Evolutionary conservation across 2,888 invertebrate species (phyloP).

Genomic region (Dryomyza anilis): DNA sequence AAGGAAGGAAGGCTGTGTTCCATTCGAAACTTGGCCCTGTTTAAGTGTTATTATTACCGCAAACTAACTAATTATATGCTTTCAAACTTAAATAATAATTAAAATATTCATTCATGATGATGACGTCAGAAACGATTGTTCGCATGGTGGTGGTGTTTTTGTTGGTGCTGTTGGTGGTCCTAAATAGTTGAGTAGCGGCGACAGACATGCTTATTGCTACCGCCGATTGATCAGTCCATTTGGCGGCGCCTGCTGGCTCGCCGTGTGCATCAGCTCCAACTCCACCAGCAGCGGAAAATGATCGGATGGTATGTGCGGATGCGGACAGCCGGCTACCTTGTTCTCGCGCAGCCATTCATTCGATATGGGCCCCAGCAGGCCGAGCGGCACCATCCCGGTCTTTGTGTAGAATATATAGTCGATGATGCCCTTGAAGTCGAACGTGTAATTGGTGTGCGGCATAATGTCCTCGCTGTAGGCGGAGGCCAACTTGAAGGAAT

Average conservation of each 20-base stretch:
- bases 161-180: constrained; percentile 32
- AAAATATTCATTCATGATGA: constrained; percentile 36
- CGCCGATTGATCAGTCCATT: constrained; percentile 85
- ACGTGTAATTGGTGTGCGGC: constrained; percentile 98
- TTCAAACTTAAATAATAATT: constrained; percentile 16
- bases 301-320: constrained; percentile 96
- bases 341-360: constrained; percentile 92
- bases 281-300: constrained; percentile 92
- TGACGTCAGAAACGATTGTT: constrained; percentile 39
- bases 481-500: constrained; percentile 93
- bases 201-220: constrained; percentile 79
- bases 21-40: neutral
- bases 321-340: constrained; percentile 97
- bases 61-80: constrained; percentile 6
- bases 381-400: constrained; percentile 92
- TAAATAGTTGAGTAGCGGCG: too few species aligned
- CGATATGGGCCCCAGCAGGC: constrained; percentile 92
- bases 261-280: constrained; percentile 83
- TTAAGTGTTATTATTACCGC: constrained; percentile 2
- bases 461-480: constrained; percentile 95
- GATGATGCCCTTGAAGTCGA: constrained; percentile 99
- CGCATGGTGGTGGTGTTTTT: constrained; percentile 32
- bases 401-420: constrained; percentile 99
- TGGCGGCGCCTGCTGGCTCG: constrained; percentile 70
- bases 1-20: too few species aligned